A percentile compares a stretch with the other conserved stretches of the same genome.
These are phyloP conservation scores for Pluvianellus socialis DNA, from an alignment of 2,113 vertebrate genomes.

Conservation along the genomic window DNA sequence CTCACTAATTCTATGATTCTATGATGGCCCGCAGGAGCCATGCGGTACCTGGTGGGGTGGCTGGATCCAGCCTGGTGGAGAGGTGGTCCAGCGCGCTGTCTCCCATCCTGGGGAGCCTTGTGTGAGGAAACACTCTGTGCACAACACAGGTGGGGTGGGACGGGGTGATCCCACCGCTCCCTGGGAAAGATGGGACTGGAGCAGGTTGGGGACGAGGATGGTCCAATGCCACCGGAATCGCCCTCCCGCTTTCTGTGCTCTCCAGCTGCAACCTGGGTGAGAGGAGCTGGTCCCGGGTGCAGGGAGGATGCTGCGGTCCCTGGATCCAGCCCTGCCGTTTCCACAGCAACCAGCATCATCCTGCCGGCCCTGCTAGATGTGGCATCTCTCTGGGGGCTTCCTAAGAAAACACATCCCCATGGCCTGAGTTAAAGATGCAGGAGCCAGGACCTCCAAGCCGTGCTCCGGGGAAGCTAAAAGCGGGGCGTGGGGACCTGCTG, in stretches of 20 bases:
- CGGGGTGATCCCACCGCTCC: fast-evolving
- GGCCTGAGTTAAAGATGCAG: constrained; percentile 4
- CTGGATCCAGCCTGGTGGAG: not conserved
- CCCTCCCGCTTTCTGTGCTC: fast-evolving
- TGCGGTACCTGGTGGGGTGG: fast-evolving
- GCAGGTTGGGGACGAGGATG: not conserved
- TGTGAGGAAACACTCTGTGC: fast-evolving
- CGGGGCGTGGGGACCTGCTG: not conserved
- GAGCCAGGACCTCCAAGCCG: not conserved
- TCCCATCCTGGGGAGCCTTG: fast-evolving
- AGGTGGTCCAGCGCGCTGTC: fast-evolving
- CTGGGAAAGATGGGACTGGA: not conserved
- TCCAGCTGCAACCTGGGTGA: not conserved
- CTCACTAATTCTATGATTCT: too few species aligned
- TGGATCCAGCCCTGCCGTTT: constrained; percentile 1
- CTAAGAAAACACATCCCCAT: not conserved
- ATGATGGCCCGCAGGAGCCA: not conserved
- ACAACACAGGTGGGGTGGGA: fast-evolving
- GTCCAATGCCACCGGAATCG: not conserved
- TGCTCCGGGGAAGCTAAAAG: not conserved
- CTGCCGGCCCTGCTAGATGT: not conserved
- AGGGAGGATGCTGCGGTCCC: not conserved
- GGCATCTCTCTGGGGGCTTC: constrained; percentile 31
- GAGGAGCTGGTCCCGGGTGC: not conserved
- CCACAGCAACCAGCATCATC: constrained; percentile 59